Base-by-base conservation (phyloP, 1,140 invertebrate species). In the Eumeta japonica region DNA sequence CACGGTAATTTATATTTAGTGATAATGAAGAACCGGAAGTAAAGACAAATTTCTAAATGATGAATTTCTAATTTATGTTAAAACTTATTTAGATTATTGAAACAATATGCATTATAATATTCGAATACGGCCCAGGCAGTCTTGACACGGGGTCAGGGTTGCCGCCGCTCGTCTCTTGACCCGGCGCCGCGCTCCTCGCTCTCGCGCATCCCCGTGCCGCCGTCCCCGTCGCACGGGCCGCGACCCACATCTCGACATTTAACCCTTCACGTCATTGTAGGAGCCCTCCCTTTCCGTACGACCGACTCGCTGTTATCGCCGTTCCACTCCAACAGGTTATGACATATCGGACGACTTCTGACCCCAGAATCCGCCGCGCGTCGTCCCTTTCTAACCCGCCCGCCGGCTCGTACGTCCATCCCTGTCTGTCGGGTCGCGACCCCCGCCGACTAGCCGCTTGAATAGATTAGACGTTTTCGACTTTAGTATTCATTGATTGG, bases 381-480 rank as follows among this genome's bases (percentile, higher is more conserved):
- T 35, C 52, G 45, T n/a, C n/a, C n/a, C n/a, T n/a, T n/a, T n/a
- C n/a, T n/a, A n/a, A n/a, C n/a, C n/a, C n/a, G n/a, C n/a, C n/a
- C n/a, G n/a, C n/a, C n/a, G n/a, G n/a, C 32, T 47, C 42, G 58
- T 58, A 19, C 47, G 28, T 41, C 30, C 40, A 49, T 74, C 62
- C 50, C 46, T 55, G 48, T 71, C 59, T 34, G 49, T 41, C 54
- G 39, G 61, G 63, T 70, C 62, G 43, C 62, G 70, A 74, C 70
- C 68, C 58, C 44, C 58, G 46, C 53, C n/a, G 53, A 55, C 66
- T 71, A 71, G 66, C 64, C 62, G 68, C 56, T 67, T 67, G 66
- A 74, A 74, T 74, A 74, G 70, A 74, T 74, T 74, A 74, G 59
- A 63, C 71, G 66, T 74, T 71, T 74, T 74, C 54, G 66, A 56